These are phyloP conservation scores for Lasius platythorax DNA, from an alignment of 2,888 invertebrate species.

Conservation along the genomic window DNA sequence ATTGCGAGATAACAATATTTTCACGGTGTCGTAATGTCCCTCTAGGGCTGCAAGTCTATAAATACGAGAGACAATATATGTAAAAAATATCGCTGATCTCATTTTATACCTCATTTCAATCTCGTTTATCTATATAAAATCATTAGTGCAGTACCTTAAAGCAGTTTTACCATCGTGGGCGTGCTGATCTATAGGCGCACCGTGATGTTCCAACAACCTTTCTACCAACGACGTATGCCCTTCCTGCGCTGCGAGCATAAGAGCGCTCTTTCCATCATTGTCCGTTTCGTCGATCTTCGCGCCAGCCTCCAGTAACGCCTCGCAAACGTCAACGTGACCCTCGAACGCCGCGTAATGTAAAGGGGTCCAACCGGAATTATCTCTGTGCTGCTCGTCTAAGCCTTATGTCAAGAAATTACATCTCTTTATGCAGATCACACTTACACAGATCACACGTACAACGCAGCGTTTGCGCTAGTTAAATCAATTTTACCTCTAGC, in stretches of 20 bases:
- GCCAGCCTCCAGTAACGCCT: slow-evolving; percentile 94
- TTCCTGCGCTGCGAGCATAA: slow-evolving; percentile 96
- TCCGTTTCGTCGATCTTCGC: slow-evolving; percentile 96
- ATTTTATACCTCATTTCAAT: slow-evolving; percentile 21
- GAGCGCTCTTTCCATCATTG: slow-evolving; percentile 95
- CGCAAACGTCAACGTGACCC: slow-evolving; percentile 94
- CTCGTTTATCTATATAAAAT: not conserved
- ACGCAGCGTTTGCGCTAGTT: not conserved
- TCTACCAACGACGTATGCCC: slow-evolving; percentile 91
- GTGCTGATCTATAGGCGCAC: slow-evolving; percentile 93
- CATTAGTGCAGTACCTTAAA: slow-evolving; percentile 87
- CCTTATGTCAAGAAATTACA: slow-evolving; percentile 83
- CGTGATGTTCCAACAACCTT: slow-evolving; percentile 91
- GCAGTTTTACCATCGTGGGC: slow-evolving; percentile 97
- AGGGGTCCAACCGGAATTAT: slow-evolving; percentile 99
- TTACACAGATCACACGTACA: not conserved
- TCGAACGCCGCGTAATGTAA: slow-evolving; percentile 98
- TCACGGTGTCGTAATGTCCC: slow-evolving; percentile 93
- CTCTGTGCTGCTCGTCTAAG: slow-evolving; percentile 94
- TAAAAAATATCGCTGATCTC: not conserved
- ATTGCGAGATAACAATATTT: slow-evolving; percentile 90
- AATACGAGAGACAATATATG: slow-evolving; percentile 40
- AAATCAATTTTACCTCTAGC: slow-evolving; percentile 89
- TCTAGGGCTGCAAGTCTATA: slow-evolving; percentile 92
- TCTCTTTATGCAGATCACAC: slow-evolving; percentile 30